phyloP scores from a whole-genome alignment of 2,113 vertebrate genomes.

The Elaphurus davidianus region DNA sequence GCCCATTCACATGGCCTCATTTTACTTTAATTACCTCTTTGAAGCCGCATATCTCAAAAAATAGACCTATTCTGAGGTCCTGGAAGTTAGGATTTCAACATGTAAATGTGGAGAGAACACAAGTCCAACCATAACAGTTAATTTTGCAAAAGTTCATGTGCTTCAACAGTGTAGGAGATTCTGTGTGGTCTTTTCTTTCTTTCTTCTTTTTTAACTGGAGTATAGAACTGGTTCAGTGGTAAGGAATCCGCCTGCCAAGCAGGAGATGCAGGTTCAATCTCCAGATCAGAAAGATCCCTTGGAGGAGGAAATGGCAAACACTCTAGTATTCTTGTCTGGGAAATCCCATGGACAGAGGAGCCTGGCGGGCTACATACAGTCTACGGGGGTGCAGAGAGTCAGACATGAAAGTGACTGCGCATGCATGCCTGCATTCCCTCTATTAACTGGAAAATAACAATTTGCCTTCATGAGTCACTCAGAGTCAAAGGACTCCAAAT shows the following conservation, averaged over 20 bases:
- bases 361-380: background rate
- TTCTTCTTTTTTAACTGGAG: background rate
- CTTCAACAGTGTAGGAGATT: background rate
- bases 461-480: slow-evolving; percentile 56
- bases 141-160: background rate
- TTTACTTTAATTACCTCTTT: background rate
- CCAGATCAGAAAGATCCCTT: background rate
- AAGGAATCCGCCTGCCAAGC: background rate
- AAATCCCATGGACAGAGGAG: background rate
- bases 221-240: background rate
- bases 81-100: background rate
- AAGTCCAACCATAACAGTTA: accelerated
- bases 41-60: background rate
- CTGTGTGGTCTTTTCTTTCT: background rate
- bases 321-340: background rate
- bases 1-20: background rate
- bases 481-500: slow-evolving; percentile 51
- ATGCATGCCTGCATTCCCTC: background rate
- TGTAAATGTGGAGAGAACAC: background rate
- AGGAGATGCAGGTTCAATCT: background rate
- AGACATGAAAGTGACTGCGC: background rate
- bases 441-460: slow-evolving; percentile 68
- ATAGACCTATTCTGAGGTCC: background rate
- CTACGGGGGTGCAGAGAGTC: background rate
- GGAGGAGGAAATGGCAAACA: background rate